Evolutionary conservation across 2,797 vertebrate genomes (phyloP).

Genomic region (Anas bernieri): DNA sequence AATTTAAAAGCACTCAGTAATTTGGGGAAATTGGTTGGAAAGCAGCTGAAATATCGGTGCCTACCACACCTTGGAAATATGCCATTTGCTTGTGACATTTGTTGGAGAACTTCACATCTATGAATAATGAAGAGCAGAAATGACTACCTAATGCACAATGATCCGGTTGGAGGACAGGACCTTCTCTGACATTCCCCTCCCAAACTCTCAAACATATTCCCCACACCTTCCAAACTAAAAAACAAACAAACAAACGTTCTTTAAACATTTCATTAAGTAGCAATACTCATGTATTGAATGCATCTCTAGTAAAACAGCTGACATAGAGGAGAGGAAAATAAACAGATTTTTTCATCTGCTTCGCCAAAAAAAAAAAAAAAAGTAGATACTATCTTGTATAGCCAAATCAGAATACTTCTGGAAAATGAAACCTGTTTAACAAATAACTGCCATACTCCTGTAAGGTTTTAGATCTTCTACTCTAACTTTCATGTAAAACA

Average conservation of each 20-base stretch:
- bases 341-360: not conserved
- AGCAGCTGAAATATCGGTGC: not conserved
- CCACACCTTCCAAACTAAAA: not conserved
- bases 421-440: not conserved
- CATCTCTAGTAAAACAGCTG: not conserved
- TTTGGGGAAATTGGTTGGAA: not conserved
- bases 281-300: not conserved
- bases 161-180: not conserved
- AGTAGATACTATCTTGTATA: not conserved
- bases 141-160: too few relatives aligned
- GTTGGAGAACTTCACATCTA: not conserved
- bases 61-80: not conserved
- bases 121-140: not conserved
- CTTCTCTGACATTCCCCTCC: not conserved
- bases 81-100: not conserved
- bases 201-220: not conserved
- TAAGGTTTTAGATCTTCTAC: not conserved
- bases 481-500: not conserved
- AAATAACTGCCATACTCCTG: not conserved
- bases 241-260: not conserved
- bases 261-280: not conserved
- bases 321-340: not conserved
- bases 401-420: not conserved
- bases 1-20: not conserved
- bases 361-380: not conserved